phyloP scores from a whole-genome alignment of 2,797 vertebrate species.

The Melanotaenia boesemani region DNA sequence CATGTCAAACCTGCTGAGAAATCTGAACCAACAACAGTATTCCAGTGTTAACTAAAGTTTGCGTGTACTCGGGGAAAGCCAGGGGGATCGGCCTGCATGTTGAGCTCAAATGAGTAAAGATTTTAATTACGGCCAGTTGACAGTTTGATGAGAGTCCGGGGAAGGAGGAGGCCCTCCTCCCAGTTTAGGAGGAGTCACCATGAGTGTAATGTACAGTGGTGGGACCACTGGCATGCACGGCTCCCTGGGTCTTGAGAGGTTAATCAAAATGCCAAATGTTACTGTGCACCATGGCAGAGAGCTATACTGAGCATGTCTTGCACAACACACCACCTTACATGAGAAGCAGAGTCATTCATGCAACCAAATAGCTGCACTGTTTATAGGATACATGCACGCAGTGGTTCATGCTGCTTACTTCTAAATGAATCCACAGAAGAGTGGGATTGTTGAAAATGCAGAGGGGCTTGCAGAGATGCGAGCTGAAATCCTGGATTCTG shows the following conservation, averaged over 20 bases:
- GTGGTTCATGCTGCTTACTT: not conserved
- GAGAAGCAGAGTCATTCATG: slow-evolving; percentile 50
- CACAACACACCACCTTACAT: slow-evolving; percentile 42
- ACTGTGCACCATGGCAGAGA: slow-evolving; percentile 41
- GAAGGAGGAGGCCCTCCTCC: slow-evolving; percentile 20
- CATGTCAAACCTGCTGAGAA: not conserved
- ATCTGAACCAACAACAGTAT: not conserved
- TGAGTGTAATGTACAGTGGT: slow-evolving; percentile 21
- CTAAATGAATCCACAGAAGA: not conserved
- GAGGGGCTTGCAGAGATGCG: too few relatives aligned
- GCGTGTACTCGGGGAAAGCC: slow-evolving; percentile 19
- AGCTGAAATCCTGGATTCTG: too few relatives aligned
- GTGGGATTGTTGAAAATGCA: too few relatives aligned
- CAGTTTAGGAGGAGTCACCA: slow-evolving; percentile 29
- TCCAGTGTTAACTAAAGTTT: not conserved
- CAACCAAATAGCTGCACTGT: slow-evolving; percentile 23
- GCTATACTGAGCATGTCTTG: slow-evolving; percentile 51
- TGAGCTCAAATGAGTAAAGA: slow-evolving; percentile 44
- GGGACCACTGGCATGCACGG: slow-evolving; percentile 23
- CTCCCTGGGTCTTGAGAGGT: slow-evolving; percentile 44
- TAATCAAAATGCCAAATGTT: slow-evolving; percentile 77
- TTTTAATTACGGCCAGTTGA: slow-evolving; percentile 81
- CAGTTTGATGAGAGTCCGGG: slow-evolving; percentile 74
- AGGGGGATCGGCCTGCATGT: not conserved
- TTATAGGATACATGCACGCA: slow-evolving; percentile 33